Percentiles rank a stretch among this genome's conserved stretches.
phyloP scores from a whole-genome alignment of 1,140 invertebrate genomes.

The Sminthurides bifidus region DNA sequence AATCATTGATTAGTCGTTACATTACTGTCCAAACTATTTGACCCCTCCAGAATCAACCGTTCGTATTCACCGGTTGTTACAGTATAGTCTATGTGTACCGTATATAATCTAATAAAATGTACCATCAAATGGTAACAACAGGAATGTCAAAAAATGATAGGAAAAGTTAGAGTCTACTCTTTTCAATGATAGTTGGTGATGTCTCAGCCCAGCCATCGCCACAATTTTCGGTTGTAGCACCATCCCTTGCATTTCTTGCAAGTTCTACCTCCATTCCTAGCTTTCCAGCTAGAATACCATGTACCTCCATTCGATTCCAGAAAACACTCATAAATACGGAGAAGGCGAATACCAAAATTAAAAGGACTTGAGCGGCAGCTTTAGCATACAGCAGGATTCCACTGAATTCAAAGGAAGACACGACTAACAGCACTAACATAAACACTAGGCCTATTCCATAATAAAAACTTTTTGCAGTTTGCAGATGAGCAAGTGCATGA shows the following conservation, averaged over 20 bases:
- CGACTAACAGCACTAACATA: conserved; percentile 8
- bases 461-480: conserved; percentile 17
- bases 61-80: too few relatives aligned
- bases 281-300: conserved; percentile 58
- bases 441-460: conserved; percentile 7
- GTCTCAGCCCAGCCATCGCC: conserved; percentile 16
- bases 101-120: too few relatives aligned
- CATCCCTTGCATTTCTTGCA: background rate
- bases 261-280: conserved; percentile 45
- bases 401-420: conserved; percentile 8
- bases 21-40: too few relatives aligned
- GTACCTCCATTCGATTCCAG: conserved; percentile 65
- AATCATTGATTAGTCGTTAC: too few relatives aligned
- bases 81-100: too few relatives aligned
- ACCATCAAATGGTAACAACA: too few relatives aligned
- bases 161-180: too few relatives aligned
- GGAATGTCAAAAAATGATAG: too few relatives aligned
- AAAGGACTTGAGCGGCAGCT: conserved; percentile 45
- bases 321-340: conserved; percentile 58
- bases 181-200: conserved; percentile 50
- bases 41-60: too few relatives aligned
- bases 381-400: conserved; percentile 26
- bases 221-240: background rate
- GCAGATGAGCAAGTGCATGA: conserved; percentile 20
- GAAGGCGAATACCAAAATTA: conserved; percentile 54